phyloP scores from a whole-genome alignment of 1,140 invertebrate genomes.

The Atopsyche davidsoni region DNA sequence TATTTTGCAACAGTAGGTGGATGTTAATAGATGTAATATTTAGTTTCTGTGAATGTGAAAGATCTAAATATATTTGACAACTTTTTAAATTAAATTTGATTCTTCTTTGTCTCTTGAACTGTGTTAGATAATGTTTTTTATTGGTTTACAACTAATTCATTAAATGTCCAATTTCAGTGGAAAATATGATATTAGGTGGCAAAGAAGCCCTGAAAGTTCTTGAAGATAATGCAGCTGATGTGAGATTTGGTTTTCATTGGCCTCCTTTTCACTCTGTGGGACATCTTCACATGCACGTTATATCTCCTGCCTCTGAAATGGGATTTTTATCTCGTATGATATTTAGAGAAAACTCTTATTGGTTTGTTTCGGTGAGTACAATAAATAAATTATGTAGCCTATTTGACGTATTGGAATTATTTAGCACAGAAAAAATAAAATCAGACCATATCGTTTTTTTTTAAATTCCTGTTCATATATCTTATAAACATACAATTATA shows the following conservation, averaged over 20 bases:
- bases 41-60: too few relatives aligned
- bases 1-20: too few relatives aligned
- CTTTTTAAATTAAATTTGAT: neutral
- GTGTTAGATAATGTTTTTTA: conserved; percentile 30
- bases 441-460: too few relatives aligned
- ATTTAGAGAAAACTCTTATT: conserved; percentile 68
- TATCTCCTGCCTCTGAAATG: conserved; percentile 75
- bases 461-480: too few relatives aligned
- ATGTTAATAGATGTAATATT: too few relatives aligned
- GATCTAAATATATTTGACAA: neutral
- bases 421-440: too few relatives aligned
- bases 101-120: conserved; percentile 8
- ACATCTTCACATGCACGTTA: conserved; percentile 85
- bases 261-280: conserved; percentile 79
- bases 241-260: conserved; percentile 82
- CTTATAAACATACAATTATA: neutral
- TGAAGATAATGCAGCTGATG: conserved; percentile 48
- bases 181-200: conserved; percentile 55
- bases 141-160: conserved; percentile 23
- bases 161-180: conserved; percentile 44
- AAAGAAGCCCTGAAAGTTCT: conserved; percentile 41
- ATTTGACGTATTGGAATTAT: too few relatives aligned
- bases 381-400: neutral
- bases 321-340: conserved; percentile 58
- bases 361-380: conserved; percentile 77